Conservation (phyloP, 2,888 invertebrate genomes). For the Leptopilina myrica region DNA sequence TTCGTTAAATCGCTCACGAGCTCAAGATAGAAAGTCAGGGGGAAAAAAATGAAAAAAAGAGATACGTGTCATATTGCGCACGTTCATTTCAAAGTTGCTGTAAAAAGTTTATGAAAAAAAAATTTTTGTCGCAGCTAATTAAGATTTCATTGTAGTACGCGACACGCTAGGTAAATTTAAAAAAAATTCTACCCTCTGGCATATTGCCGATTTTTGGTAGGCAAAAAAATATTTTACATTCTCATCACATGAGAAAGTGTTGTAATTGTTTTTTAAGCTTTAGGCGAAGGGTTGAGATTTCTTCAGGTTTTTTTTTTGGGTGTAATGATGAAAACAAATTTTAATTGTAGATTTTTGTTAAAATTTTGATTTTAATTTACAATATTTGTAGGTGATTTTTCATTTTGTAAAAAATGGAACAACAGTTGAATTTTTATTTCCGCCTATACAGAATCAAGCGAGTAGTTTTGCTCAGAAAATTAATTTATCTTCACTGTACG, state of each 20-base stretch:
- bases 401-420: too few relatives aligned
- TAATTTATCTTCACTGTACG: too few relatives aligned
- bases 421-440: too few relatives aligned
- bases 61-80: not conserved
- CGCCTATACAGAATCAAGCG: too few relatives aligned
- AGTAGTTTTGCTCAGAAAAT: too few relatives aligned
- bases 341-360: too few relatives aligned
- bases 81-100: not conserved
- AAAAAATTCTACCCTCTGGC: not conserved
- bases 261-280: not conserved
- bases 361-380: too few relatives aligned
- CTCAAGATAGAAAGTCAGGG: slow-evolving; percentile 1
- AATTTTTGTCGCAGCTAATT: slow-evolving; percentile 12
- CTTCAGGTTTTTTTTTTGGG: too few relatives aligned
- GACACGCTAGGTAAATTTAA: not conserved
- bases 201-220: not conserved
- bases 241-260: too few relatives aligned
- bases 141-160: slow-evolving; percentile 8
- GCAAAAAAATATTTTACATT: not conserved
- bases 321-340: too few relatives aligned
- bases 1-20: not conserved
- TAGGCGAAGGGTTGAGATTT: too few relatives aligned
- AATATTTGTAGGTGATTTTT: too few relatives aligned
- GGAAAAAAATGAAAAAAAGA: not conserved
- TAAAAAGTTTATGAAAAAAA: slow-evolving; percentile 10